Evolutionary conservation across 2,113 vertebrate species (phyloP), one percentile per base, ranked within the genome.

Genomic region (Hystrix cristata): DNA sequence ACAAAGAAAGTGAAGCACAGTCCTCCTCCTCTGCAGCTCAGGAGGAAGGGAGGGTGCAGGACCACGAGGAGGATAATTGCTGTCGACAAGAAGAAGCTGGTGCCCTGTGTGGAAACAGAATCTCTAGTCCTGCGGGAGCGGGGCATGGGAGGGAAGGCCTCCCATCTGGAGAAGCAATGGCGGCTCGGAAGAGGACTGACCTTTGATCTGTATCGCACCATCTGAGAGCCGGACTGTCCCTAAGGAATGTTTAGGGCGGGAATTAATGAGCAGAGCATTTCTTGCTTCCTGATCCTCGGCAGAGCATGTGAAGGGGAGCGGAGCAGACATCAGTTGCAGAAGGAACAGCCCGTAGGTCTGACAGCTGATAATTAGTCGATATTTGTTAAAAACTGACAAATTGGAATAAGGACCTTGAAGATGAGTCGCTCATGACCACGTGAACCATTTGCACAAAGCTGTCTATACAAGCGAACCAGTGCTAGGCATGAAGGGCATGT

Each of bases 31-130:
- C 12, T 3, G 13, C 85, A 23, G 48, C 85, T 46, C 5, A 2
- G 9, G 4, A 38, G 2, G 0, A 55, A 25, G 14, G 23, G 13
- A 18, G 34, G 4, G 2, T 0, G 13, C 62, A 11, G 38, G 79
- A 19, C 19, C 3, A 0, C 8, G 60, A n/a, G 1, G 6, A 14
- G 5, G 69, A 34, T 38, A 8, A 85, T 90, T 64, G 87, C 80
- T 72, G 2, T 4, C 0, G 46, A 78, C 85, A 38, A 57, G 7
- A 12, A 34, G 65, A 23, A 79, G 84, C 43, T 21, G 7, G 0
- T 13, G 4, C 43, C 13, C 0, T 0, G 2, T 19, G 27, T 87
- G 64, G 38, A 69, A 79, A 55, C 10, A 38, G 67, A 12, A 31
- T 62, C 78, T 69, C 46, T 2, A 38, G 67, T 88, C 90, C 57